These are phyloP conservation scores for Mystacornis crossleyi DNA, from an alignment of 2,113 vertebrate species.

Conservation along the genomic window DNA sequence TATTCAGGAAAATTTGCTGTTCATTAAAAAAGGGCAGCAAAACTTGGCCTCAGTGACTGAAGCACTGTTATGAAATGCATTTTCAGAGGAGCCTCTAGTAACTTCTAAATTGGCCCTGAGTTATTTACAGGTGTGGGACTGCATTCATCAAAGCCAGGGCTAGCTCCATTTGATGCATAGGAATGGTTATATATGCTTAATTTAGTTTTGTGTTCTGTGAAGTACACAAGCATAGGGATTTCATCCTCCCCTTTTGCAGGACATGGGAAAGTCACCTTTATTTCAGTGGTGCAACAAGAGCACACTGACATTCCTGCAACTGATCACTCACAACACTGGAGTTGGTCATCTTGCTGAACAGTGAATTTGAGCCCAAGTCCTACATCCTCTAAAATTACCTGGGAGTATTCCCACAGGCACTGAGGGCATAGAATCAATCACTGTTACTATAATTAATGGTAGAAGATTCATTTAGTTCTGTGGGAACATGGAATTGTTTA, in stretches of 20 bases:
- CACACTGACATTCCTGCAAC: background rate
- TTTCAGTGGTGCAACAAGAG: background rate
- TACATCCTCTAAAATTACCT: background rate
- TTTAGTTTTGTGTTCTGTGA: background rate
- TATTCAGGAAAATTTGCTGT: background rate
- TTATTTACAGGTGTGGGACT: background rate
- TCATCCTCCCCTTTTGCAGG: background rate
- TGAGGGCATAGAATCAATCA: background rate
- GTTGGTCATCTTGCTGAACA: background rate
- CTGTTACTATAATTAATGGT: slow-evolving; percentile 9
- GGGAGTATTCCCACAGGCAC: background rate
- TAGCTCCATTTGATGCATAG: background rate
- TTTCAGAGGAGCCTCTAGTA: background rate
- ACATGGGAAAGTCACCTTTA: background rate
- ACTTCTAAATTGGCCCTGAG: background rate
- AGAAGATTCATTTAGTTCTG: background rate
- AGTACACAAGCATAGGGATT: background rate
- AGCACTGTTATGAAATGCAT: background rate
- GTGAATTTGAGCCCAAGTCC: background rate
- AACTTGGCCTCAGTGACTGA: background rate
- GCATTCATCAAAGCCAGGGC: background rate
- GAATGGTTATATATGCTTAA: background rate
- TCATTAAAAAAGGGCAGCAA: background rate
- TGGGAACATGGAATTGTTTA: background rate
- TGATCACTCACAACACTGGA: background rate